Percentiles rank a stretch among this genome's conserved stretches.
phyloP scores from a whole-genome alignment of 2,888 invertebrate species.

The Thalpophila matura region DNA sequence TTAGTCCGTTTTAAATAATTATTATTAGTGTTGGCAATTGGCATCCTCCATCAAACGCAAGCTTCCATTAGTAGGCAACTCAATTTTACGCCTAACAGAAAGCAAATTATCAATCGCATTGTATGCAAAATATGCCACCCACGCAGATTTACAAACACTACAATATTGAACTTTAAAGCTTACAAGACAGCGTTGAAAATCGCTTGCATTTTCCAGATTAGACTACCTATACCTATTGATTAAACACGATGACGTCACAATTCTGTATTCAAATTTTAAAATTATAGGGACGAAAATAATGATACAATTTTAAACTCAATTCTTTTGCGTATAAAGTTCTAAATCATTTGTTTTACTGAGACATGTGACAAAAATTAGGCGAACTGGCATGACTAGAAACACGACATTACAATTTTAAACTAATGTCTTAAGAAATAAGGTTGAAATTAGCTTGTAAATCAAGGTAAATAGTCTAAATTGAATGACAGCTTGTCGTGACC shows the following conservation, averaged over 20 bases:
- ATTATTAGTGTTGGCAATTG: no score
- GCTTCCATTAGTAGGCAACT: conserved; percentile 6
- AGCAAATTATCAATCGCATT: conserved; percentile 54
- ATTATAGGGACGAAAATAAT: conserved; percentile 24
- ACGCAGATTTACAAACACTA: conserved; percentile 23
- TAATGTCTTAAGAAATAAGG: accelerated
- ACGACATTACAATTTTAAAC: background rate
- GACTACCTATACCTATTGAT: conserved; percentile 16
- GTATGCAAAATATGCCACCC: conserved; percentile 67
- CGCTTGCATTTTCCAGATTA: background rate
- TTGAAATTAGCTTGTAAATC: background rate
- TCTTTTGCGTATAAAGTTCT: accelerated
- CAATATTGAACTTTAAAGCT: conserved; percentile 10
- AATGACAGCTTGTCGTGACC: conserved; percentile 46
- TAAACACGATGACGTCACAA: conserved; percentile 38
- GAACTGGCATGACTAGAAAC: conserved; percentile 19
- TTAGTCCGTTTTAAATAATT: no score
- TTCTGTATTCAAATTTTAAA: conserved; percentile 38
- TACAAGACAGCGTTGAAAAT: background rate
- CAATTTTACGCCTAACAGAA: conserved; percentile 27
- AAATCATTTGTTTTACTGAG: background rate
- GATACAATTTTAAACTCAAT: background rate
- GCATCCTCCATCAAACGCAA: conserved; percentile 21
- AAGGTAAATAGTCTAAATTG: conserved; percentile 21
- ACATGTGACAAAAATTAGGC: conserved; percentile 1